phyloP scores from a whole-genome alignment of 1,140 invertebrate species.

The Rhopalosiphum padi region DNA sequence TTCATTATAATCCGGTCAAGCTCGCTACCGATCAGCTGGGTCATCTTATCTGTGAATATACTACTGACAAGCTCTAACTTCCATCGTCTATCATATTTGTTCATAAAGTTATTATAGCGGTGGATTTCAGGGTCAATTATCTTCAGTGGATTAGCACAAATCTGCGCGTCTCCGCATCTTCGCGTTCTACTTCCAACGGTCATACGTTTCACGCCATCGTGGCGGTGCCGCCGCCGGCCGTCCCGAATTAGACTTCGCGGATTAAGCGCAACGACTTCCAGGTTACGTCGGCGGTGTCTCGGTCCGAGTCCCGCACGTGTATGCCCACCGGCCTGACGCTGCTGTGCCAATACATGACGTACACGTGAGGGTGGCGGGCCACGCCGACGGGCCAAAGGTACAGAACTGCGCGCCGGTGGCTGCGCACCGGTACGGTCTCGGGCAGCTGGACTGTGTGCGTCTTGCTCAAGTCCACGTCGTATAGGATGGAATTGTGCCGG shows the following conservation, averaged over 20 bases:
- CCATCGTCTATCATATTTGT: too few species aligned
- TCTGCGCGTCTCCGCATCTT: too few species aligned
- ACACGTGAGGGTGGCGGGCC: not conserved
- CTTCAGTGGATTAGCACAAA: not conserved
- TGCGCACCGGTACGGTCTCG: not conserved
- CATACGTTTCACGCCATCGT: not conserved
- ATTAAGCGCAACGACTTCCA: too few species aligned
- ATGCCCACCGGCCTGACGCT: not conserved
- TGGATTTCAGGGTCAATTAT: slow-evolving; percentile 4
- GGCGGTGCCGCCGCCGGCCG: not conserved
- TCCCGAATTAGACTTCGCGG: not conserved
- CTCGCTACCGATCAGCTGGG: too few species aligned
- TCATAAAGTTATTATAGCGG: too few species aligned
- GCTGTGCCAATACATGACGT: slow-evolving; percentile 16
- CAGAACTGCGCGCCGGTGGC: not conserved
- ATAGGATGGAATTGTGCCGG: not conserved
- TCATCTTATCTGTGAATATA: too few species aligned
- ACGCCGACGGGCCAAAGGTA: not conserved
- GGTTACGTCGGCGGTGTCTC: not conserved
- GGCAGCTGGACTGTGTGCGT: not conserved
- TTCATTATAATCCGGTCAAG: too few species aligned
- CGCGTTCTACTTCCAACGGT: not conserved
- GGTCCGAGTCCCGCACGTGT: not conserved
- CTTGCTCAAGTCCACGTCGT: not conserved
- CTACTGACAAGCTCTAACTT: too few species aligned